Conservation (phyloP, 2,888 invertebrate genomes). For the Epsilonema sp. region DNA sequence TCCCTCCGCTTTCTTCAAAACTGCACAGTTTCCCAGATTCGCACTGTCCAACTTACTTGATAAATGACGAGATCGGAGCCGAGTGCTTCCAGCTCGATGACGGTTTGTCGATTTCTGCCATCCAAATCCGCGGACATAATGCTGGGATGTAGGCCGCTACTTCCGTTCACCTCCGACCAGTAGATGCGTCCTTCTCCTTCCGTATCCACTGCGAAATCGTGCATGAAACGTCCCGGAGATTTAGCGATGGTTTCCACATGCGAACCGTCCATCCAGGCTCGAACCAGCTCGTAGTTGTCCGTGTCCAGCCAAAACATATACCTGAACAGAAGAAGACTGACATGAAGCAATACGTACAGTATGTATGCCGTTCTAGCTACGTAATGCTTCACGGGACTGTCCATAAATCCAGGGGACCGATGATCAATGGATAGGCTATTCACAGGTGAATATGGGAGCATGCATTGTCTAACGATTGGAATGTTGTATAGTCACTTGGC, state of each 20-base stretch:
- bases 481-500: too few relatives aligned
- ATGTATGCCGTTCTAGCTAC: neutral
- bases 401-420: too few relatives aligned
- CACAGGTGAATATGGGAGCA: too few relatives aligned
- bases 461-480: too few relatives aligned
- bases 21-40: too few relatives aligned
- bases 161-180: too few relatives aligned
- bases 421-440: too few relatives aligned
- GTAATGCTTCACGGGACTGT: too few relatives aligned
- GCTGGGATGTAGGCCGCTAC: neutral
- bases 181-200: neutral
- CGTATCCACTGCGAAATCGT: neutral
- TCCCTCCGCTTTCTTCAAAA: too few relatives aligned
- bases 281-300: neutral
- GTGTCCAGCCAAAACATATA: constrained; percentile 1
- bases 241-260: neutral
- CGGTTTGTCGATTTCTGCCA: neutral
- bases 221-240: neutral
- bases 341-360: neutral
- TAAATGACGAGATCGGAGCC: neutral
- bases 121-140: neutral
- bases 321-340: neutral
- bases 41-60: too few relatives aligned
- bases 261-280: constrained; percentile 5
- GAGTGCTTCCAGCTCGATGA: neutral